A percentile compares a stretch with the other conserved stretches of the same genome.
phyloP scores from a whole-genome alignment of 2,888 invertebrate species.

The Leptopterna dolabrata region DNA sequence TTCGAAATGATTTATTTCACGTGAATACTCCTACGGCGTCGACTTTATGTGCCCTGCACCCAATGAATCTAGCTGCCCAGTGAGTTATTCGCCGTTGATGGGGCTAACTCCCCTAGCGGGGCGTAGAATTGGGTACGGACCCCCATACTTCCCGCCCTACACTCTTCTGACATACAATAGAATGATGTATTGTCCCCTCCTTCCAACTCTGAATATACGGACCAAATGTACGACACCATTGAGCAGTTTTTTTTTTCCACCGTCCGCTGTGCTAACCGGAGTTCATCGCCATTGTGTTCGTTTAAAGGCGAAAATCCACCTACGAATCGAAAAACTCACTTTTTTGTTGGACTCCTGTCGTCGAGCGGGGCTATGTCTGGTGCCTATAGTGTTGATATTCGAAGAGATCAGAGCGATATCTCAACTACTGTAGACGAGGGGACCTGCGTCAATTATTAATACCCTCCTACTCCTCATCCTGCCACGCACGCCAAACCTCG shows the following conservation, averaged over 20 bases:
- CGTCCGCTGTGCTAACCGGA: background rate
- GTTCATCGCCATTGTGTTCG: background rate
- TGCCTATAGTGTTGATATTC: too few species aligned
- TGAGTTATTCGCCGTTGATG: background rate
- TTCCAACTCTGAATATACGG: background rate
- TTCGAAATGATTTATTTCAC: too few species aligned
- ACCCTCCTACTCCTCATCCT: too few species aligned
- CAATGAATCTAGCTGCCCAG: too few species aligned
- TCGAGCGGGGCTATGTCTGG: background rate
- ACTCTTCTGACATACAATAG: background rate
- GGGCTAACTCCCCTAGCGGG: background rate
- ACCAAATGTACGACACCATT: background rate
- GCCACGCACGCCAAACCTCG: too few species aligned
- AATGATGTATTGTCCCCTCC: background rate
- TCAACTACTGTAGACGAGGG: too few species aligned
- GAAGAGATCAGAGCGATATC: too few species aligned
- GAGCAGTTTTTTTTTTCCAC: background rate
- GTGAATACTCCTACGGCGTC: too few species aligned
- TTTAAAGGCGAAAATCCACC: background rate
- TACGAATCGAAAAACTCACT: background rate
- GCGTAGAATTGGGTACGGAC: background rate
- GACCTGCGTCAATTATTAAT: too few species aligned
- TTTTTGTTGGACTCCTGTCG: background rate
- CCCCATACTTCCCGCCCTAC: background rate
- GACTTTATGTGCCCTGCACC: too few species aligned